Base-by-base conservation (phyloP, 2,888 invertebrate genomes). In the Perizoma affinitatum region DNA sequence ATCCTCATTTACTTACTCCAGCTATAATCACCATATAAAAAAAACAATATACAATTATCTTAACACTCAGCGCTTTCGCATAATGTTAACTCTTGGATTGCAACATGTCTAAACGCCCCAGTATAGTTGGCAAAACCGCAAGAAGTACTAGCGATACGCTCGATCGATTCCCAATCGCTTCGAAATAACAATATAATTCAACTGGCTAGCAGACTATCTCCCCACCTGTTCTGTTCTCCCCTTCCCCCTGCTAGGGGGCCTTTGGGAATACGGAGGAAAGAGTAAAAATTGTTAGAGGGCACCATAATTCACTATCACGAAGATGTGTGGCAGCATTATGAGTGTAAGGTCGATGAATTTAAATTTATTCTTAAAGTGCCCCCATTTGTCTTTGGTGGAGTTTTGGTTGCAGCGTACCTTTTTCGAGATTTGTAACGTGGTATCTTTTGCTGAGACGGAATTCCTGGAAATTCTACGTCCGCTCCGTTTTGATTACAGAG, bases 131-230 rank as follows among this genome's bases (percentile, higher is more conserved):
- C 65, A 69, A 71, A 68, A 66, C 71, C 67, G 63, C 66, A 67
- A 66, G 62, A 68, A 59, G 64, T 64, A 62, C 64, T 47, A 57
- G 50, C 54, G 68, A 66, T 65, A 65, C 65, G 66, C 61, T 61
- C 74, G 70, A 78, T 78, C 78, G 74, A 76, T 78, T 72, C 73
- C 69, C 69, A 70, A 69, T 71, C 69, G 69, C 57, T 68, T 55
- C 64, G 71, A 73, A 73, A 78, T 76, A 76, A 77, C 75, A 75
- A 74, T 78, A 79, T 79, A 79, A 78, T 77, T 80, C 79, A 75
- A 77, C 71, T 70, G 75, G 74, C 74, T 70, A 70, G 69, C 70
- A 73, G 68, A 67, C 65, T 63, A 61, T 59, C 64, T 52, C 59
- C 59, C 67, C 68, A 65, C 67, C 69, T 65, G 65, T 67, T 67